phyloP scores from a whole-genome alignment of 2,797 vertebrate species.

The Leuciscus waleckii region DNA sequence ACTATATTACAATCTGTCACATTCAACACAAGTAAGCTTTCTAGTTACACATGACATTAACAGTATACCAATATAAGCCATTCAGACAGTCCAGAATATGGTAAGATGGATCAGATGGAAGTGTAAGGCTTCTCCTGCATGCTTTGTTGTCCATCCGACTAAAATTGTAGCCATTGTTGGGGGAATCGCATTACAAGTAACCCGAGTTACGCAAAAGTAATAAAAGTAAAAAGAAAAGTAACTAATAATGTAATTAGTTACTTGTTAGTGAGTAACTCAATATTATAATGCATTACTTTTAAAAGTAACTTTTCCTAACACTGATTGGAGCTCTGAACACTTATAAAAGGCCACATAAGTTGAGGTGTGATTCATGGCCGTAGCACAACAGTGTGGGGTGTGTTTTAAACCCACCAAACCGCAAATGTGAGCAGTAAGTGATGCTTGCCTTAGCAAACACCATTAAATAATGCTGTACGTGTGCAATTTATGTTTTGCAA shows the following conservation, averaged over 20 bases:
- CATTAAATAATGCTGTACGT: constrained; percentile 5
- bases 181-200: not conserved
- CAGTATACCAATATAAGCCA: not conserved
- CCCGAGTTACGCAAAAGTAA: no score
- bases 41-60: not conserved
- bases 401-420: not conserved
- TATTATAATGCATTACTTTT: not conserved
- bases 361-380: not conserved
- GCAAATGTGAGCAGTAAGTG: constrained; percentile 20
- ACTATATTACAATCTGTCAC: not conserved
- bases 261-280: not conserved
- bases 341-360: not conserved
- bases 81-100: not conserved
- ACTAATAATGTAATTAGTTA: no score
- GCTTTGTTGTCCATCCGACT: not conserved
- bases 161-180: not conserved
- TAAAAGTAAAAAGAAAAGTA: no score
- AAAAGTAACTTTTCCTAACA: not conserved
- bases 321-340: not conserved
- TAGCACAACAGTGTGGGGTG: not conserved
- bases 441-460: constrained; percentile 27
- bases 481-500: constrained; percentile 22
- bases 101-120: not conserved
- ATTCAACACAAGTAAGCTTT: not conserved
- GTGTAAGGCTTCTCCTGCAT: not conserved